These are phyloP conservation scores for Vireo altiloquus DNA, from an alignment of 2,113 vertebrate species.

Conservation along the genomic window DNA sequence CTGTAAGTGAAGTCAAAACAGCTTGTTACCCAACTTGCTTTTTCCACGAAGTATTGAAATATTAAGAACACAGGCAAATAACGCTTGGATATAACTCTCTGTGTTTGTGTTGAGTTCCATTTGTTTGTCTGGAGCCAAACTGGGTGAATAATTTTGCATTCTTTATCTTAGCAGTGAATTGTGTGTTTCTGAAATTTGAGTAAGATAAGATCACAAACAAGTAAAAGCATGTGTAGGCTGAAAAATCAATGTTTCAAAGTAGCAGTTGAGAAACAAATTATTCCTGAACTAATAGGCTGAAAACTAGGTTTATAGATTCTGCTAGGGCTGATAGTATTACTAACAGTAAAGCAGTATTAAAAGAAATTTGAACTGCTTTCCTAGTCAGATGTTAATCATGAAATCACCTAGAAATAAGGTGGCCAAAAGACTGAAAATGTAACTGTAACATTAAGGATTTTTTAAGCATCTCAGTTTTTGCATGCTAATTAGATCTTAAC, in stretches of 20 bases:
- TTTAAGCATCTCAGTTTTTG: not conserved
- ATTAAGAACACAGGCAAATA: constrained; percentile 30
- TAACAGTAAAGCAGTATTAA: not conserved
- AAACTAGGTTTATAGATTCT: not conserved
- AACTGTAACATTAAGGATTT: not conserved
- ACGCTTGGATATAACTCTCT: not conserved
- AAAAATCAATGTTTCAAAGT: constrained; percentile 52
- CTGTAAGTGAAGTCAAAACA: constrained; percentile 27
- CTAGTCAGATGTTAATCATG: not conserved
- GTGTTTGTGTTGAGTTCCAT: constrained; percentile 4
- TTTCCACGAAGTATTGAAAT: constrained; percentile 33
- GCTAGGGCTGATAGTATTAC: not conserved
- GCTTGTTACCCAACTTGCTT: constrained; percentile 29
- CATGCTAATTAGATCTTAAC: not conserved
- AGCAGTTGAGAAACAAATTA: constrained; percentile 29
- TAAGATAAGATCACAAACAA: constrained; percentile 54
- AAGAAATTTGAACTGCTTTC: not conserved
- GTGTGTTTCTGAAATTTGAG: constrained; percentile 33
- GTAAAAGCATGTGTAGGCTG: constrained; percentile 35
- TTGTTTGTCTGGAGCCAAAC: constrained; percentile 45
- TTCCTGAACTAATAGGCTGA: not conserved
- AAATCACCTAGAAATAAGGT: not conserved
- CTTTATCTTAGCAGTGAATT: constrained; percentile 22
- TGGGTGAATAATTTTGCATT: constrained; percentile 45
- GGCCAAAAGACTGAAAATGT: not conserved